Base-by-base conservation (phyloP, 2,888 invertebrate genomes). In the Ditula angustiorana region DNA sequence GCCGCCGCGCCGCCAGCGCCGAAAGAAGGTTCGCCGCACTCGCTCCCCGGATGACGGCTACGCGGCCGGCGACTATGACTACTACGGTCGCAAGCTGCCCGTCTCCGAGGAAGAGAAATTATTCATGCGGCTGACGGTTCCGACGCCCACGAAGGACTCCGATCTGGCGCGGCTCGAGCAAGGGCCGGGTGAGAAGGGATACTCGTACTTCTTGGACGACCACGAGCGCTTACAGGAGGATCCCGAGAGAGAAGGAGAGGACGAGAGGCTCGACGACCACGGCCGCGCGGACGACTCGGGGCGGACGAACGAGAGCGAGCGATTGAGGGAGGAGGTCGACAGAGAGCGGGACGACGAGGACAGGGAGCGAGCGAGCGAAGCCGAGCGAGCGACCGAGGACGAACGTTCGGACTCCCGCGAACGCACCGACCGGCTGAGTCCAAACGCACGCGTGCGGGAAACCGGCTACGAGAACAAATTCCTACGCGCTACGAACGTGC, bases 81-180 rank as follows among this genome's bases (percentile, higher is more conserved):
- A 90, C 72, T 90, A 78, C 71, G 92, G 91, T 2, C 79, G 82
- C 1, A 85, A 86, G 61, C 67, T 82, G 2, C 86, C 87, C 0
- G 73, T 86, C 28, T 91, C 92, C 0, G 77, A 87, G 13, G 90
- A 92, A 69, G 92, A 93, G 67, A 74, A 85, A 59, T 81, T 77
- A 67, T 89, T 77, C 70, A 75, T 78, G 66, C 73, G 76, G 1
- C 71, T 90, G 26, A 87, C 83, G 0, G 71, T 87, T 2, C 89
- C 93, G 0, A 74, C 86, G 1, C 92, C 92, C 0, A 89, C 92
- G 0, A 70, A 75, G 30, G 86, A 91, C 68, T 74, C 83, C 0
- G 89, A 90, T 46, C 71, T 87, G 2, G 87, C 81, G 3, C 77
- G 89, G 2, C 74, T 86, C 46, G 86, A 91, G 62, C 67, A 74